A percentile compares a stretch with the other conserved stretches of the same genome.
phyloP scores from a whole-genome alignment of 1,140 invertebrate species.

The Maniola jurtina region DNA sequence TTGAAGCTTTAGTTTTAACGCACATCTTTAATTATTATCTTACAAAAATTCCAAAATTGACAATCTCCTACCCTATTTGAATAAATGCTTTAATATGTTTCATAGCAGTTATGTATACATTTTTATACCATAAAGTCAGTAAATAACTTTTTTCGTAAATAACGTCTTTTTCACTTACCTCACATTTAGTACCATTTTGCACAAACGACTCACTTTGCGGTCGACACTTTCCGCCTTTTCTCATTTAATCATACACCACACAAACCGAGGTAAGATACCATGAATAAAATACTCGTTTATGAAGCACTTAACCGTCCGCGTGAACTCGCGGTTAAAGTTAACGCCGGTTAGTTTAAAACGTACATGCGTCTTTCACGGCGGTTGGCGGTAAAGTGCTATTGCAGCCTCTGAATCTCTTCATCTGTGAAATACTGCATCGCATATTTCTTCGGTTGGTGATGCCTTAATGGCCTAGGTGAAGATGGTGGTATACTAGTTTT shows the following conservation, averaged over 20 bases:
- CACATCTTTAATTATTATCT: too few species aligned
- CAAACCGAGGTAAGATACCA: conserved; percentile 23
- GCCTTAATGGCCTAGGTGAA: neutral
- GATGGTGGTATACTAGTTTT: neutral
- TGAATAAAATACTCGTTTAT: conserved; percentile 16
- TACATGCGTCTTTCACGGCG: conserved; percentile 49
- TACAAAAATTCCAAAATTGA: too few species aligned
- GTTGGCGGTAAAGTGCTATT: conserved; percentile 45
- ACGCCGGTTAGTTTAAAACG: conserved; percentile 12
- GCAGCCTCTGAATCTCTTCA: conserved; percentile 58
- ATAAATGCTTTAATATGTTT: too few species aligned
- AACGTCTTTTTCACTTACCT: conserved; percentile 51
- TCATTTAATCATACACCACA: conserved; percentile 49
- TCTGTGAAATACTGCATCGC: conserved; percentile 45
- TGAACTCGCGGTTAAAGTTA: conserved; percentile 15
- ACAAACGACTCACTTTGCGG: conserved; percentile 44
- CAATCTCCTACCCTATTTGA: too few species aligned
- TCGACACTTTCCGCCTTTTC: conserved; percentile 42
- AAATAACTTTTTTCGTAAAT: neutral
- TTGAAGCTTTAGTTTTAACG: too few species aligned
- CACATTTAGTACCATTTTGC: conserved; percentile 62
- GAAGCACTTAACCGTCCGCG: conserved; percentile 20
- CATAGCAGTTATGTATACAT: too few species aligned
- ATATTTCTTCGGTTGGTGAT: neutral
- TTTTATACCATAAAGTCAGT: too few species aligned